Evolutionary conservation across 1,140 invertebrate species (phyloP).

Genomic region (Ceratina australensis): DNA sequence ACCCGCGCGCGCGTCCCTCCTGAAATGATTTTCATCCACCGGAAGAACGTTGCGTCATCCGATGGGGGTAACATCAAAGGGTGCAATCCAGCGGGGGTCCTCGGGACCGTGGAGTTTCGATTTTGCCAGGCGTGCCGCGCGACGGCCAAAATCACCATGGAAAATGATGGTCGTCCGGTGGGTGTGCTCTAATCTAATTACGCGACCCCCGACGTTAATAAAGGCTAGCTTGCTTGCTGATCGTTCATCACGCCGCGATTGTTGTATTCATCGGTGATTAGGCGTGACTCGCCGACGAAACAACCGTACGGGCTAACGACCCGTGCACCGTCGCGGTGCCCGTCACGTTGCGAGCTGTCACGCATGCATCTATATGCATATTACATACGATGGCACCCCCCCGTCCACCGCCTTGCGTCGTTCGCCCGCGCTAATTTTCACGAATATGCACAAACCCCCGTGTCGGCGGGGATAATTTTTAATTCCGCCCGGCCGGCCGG

Average conservation of each 20-base stretch:
- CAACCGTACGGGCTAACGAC: conserved; percentile 65
- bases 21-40: conserved; percentile 56
- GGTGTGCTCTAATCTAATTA: conserved; percentile 62
- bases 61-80: conserved; percentile 58
- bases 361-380: conserved; percentile 57
- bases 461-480: conserved; percentile 3
- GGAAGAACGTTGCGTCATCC: conserved; percentile 46
- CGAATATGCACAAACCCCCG: background rate
- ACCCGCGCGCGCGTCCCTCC: background rate
- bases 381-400: conserved; percentile 32
- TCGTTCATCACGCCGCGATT: conserved; percentile 67
- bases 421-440: conserved; percentile 37
- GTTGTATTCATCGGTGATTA: conserved; percentile 70
- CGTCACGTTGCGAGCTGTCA: conserved; percentile 52
- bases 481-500: background rate
- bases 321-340: conserved; percentile 38
- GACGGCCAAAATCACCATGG: conserved; percentile 56
- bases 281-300: conserved; percentile 61
- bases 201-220: conserved; percentile 60
- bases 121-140: conserved; percentile 17
- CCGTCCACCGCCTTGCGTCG: conserved; percentile 7
- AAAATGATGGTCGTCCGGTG: conserved; percentile 58
- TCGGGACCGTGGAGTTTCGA: conserved; percentile 8
- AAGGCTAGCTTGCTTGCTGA: conserved; percentile 60
- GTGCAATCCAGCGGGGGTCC: conserved; percentile 13